Evolutionary conservation across 2,888 invertebrate species (phyloP), one percentile per base, ranked within the genome.

Genomic region (Tetropium fuscum): DNA sequence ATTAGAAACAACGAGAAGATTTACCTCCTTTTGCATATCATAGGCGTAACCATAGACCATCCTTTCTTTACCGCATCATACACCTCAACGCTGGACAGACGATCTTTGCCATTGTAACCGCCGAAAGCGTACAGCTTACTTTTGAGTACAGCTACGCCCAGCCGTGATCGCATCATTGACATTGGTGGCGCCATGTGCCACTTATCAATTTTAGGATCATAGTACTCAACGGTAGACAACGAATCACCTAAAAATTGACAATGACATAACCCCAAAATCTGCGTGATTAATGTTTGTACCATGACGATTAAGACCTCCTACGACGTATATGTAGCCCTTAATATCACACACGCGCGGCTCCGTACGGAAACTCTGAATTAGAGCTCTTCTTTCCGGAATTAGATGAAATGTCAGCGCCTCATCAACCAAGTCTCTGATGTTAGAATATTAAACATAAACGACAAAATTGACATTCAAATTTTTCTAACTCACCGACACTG

Each of bases 351-450:
- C 88, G 18, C 95, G 85, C 6, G 92, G 91, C 58, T 90, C 85
- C 1, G 90, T 91, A 69, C 90, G 86, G 78, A 91, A 92, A 60
- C 90, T 90, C 75, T 91, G 91, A 63, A 94, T 81, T 36, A 92
- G 78, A n/a, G 88, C 86, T 4, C 94, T 83, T 62, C 94, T 83
- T 78, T 95, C 94, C 1, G 95, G 95, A 85, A 95, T 90, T 57
- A 95, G 82, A 79, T 94, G 93, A 79, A 91, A 95, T 76, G 94
- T 94, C 77, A 92, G 87, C 0, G 95, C 95, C 81, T 94, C 95
- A 79, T 95, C 95, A 48, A 95, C 78, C 41, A 94, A 83, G 82
- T 95, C 94, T 69, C 90, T 89, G 75, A 34, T 34, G 2, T 11
- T 34, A 34, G 2, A 34, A 34, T 34, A 34, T 34, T 10, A 15